Evolutionary conservation across 2,888 invertebrate genomes (phyloP).

Genomic region (Troilus luridus): DNA sequence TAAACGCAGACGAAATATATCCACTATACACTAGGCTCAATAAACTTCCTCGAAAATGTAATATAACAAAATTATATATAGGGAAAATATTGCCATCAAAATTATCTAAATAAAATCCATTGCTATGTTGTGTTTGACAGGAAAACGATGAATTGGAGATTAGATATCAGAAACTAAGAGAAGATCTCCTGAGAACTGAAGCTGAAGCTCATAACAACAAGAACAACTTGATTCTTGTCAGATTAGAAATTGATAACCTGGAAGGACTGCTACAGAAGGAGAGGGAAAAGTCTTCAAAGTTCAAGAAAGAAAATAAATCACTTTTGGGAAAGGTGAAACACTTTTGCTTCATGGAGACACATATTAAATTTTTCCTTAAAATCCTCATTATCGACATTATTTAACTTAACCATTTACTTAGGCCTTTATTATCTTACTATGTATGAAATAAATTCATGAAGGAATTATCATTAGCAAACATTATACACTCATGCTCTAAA

Average conservation of each 20-base stretch:
- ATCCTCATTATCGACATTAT: too few relatives aligned
- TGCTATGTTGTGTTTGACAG: background rate
- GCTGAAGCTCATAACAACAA: slow-evolving; percentile 30
- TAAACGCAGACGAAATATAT: too few relatives aligned
- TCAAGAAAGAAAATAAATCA: slow-evolving; percentile 16
- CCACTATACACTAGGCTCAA: too few relatives aligned
- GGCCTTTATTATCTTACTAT: too few relatives aligned
- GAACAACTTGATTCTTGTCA: slow-evolving; percentile 13
- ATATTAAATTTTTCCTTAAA: too few relatives aligned
- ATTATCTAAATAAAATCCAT: too few relatives aligned
- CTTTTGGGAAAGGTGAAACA: background rate
- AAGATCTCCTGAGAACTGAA: slow-evolving; percentile 18
- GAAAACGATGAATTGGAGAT: slow-evolving; percentile 1
- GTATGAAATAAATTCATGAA: too few relatives aligned
- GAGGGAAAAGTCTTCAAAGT: background rate
- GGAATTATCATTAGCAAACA: background rate
- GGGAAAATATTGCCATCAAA: too few relatives aligned
- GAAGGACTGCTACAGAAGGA: slow-evolving; percentile 13
- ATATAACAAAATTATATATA: too few relatives aligned
- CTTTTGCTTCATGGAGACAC: background rate
- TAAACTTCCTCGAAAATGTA: too few relatives aligned
- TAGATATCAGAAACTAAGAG: background rate
- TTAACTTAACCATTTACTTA: too few relatives aligned
- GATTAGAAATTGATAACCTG: background rate
- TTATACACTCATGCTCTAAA: background rate